A percentile compares a stretch with the other conserved stretches of the same genome.
phyloP scores from a whole-genome alignment of 1,140 invertebrate genomes.

The Mercenaria mercenaria region DNA sequence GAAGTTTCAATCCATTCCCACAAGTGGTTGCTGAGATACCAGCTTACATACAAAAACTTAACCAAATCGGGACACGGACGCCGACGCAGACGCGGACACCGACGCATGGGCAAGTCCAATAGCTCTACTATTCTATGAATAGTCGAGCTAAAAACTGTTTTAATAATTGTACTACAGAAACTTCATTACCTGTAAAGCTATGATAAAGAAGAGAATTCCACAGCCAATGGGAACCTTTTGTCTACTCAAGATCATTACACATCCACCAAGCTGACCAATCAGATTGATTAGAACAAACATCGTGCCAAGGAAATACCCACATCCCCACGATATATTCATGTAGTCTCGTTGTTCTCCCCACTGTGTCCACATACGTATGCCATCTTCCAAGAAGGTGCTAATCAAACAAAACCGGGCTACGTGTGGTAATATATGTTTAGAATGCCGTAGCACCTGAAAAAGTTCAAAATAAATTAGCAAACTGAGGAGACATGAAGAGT shows the following conservation, averaged over 20 bases:
- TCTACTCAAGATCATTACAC: slow-evolving; percentile 97
- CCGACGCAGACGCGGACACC: too few relatives aligned
- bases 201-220: slow-evolving; percentile 97
- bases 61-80: too few relatives aligned
- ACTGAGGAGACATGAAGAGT: background rate
- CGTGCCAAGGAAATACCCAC: slow-evolving; percentile 96
- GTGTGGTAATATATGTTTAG: slow-evolving; percentile 97
- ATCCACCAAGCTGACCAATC: slow-evolving; percentile 97
- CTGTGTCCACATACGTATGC: slow-evolving; percentile 99
- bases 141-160: too few relatives aligned
- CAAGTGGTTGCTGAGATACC: too few relatives aligned
- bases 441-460: slow-evolving; percentile 94
- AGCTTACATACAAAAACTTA: too few relatives aligned
- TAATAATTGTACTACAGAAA: too few relatives aligned
- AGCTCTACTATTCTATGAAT: too few relatives aligned
- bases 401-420: slow-evolving; percentile 98
- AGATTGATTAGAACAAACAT: slow-evolving; percentile 98
- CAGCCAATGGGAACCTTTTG: slow-evolving; percentile 98
- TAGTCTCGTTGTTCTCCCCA: slow-evolving; percentile 99
- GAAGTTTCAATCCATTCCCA: too few relatives aligned
- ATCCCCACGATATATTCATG: slow-evolving; percentile 96
- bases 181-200: slow-evolving; percentile 97
- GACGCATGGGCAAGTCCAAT: too few relatives aligned
- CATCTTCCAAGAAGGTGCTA: slow-evolving; percentile 99
- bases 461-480: background rate